Conservation (phyloP, 1,140 invertebrate genomes). For the Plectus sambesii region DNA sequence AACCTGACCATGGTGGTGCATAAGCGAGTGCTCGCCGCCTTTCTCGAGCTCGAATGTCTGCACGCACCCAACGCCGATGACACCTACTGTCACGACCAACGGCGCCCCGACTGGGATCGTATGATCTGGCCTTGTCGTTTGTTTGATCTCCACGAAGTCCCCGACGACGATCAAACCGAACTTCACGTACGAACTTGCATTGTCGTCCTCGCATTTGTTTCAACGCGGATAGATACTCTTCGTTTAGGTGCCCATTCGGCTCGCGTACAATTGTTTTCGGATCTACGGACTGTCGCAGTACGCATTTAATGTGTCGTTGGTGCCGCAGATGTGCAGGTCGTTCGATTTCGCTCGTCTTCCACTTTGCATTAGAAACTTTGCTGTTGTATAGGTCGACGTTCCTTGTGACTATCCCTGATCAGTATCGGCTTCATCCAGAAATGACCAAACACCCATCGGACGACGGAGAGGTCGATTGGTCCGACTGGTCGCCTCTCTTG, state of each 20-base stretch:
- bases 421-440: conserved; percentile 26
- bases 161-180: no score
- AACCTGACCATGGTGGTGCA: conserved; percentile 28
- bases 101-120: conserved; percentile 11
- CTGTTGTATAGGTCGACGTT: conserved; percentile 13
- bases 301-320: conserved; percentile 28
- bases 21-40: conserved; percentile 14
- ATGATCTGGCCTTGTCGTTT: conserved; percentile 35
- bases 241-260: conserved; percentile 18
- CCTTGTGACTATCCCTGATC: conserved; percentile 25
- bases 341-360: not conserved
- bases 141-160: no score
- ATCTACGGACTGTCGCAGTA: conserved; percentile 35
- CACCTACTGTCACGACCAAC: conserved; percentile 34
- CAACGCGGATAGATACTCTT: no score
- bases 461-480: not conserved
- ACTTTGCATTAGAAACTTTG: conserved; percentile 10
- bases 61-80: conserved; percentile 30
- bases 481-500: conserved; percentile 32
- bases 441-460: conserved; percentile 20
- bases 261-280: conserved; percentile 33
- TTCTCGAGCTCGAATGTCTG: conserved; percentile 31
- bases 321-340: conserved; percentile 30
- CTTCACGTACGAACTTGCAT: no score
- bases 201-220: no score